Base-by-base conservation (phyloP, 2,888 invertebrate species). In the Polietes domitor region DNA sequence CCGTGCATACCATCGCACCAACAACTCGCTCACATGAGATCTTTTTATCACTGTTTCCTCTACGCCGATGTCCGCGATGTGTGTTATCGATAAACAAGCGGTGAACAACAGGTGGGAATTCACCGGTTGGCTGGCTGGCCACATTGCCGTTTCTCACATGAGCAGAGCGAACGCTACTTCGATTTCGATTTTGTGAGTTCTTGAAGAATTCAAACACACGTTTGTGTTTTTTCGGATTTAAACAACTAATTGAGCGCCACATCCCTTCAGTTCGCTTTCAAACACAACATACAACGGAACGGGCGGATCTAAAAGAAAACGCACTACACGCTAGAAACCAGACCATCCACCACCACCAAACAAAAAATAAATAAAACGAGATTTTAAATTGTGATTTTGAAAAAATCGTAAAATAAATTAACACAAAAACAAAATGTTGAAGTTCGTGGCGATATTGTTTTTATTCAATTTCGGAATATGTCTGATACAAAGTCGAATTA, bases 181-280 rank as follows among this genome's bases (percentile, higher is more conserved):
- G 19, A 37, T 37, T 41, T 65, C 43, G 5, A 12, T 9, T 21
- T 58, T 2, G 26, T 15, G 58, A 12, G 9, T 28, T 63, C 32
- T n/a, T 32, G 32, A 24, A 65, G 41, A 43, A 68, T 15, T n/a
- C n/a, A n/a, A n/a, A n/a, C n/a, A n/a, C n/a, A n/a, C n/a, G n/a
- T n/a, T 68, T 41, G 32, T 37, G 26, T 10, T 21, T n/a, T 21
- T 32, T 21, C 19, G 41, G 19, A 41, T 21, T 68, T 68, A 68
- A 68, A 43, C 68, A 68, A 24, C n/a, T 15, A 19, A 15, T 15
- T n/a, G 6, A 43, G 43, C 4, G 12, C 0, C 41, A 43, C 0
- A 68, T 24, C n/a, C 68, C 15, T 68, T 41, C 68, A 68, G 68
- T 68, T 68, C 19, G 21, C 24, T 24, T 41, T 68, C 6, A 43